Evolutionary conservation across 2,113 vertebrate species (phyloP).

Genomic region (Penelope pileata): DNA sequence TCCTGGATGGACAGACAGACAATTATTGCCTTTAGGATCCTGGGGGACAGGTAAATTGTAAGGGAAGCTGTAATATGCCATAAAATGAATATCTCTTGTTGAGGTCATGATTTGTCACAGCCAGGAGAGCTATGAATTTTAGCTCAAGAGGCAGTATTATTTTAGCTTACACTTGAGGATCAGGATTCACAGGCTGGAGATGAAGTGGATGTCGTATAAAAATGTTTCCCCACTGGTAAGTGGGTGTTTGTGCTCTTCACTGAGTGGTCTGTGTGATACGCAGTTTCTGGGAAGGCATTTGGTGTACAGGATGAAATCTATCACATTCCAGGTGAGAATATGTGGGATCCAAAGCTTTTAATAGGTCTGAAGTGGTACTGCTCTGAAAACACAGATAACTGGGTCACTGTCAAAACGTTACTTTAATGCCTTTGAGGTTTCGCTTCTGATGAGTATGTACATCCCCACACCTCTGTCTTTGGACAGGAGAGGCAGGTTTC

Average conservation of each 20-base stretch:
- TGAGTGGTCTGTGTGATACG: neutral
- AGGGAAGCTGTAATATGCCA: slow-evolving; percentile 13
- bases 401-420: slow-evolving; percentile 25
- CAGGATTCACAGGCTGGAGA: slow-evolving; percentile 41
- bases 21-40: slow-evolving; percentile 33
- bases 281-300: slow-evolving; percentile 13
- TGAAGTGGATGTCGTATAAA: slow-evolving; percentile 20
- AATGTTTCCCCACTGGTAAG: neutral
- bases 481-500: neutral
- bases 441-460: neutral
- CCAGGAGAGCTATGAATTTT: slow-evolving; percentile 59
- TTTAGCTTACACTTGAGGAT: slow-evolving; percentile 47
- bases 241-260: slow-evolving; percentile 24
- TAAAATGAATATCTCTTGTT: neutral
- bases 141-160: slow-evolving; percentile 31
- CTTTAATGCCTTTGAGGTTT: slow-evolving; percentile 8
- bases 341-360: slow-evolving; percentile 27
- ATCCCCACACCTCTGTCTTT: neutral
- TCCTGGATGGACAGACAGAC: neutral
- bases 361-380: slow-evolving; percentile 14
- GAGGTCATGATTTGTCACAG: slow-evolving; percentile 42
- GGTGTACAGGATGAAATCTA: slow-evolving; percentile 4
- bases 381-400: slow-evolving; percentile 24
- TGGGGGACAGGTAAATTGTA: slow-evolving; percentile 30
- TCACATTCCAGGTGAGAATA: slow-evolving; percentile 62